Conservation (phyloP, 2,113 vertebrate species). For the Chaetorhynchus papuensis region DNA sequence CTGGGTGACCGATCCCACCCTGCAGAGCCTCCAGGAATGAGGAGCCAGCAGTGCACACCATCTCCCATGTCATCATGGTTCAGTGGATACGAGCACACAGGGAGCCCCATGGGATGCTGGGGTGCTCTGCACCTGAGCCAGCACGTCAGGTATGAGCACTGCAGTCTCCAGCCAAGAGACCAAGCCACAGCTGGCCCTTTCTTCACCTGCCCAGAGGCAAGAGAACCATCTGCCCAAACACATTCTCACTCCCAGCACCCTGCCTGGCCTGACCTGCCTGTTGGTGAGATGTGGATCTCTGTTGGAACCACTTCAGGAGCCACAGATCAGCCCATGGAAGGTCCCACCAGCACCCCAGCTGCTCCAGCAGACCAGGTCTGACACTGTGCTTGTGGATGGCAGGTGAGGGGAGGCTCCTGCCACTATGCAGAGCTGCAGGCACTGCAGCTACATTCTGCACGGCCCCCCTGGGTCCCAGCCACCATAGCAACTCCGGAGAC, state of each 20-base stretch:
- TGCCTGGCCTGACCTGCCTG: neutral
- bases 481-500: neutral
- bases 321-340: neutral
- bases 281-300: neutral
- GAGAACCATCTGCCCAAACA: neutral
- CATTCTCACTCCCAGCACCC: neutral
- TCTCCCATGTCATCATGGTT: neutral
- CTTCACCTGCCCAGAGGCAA: neutral
- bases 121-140: neutral
- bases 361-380: neutral
- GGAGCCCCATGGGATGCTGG: fast-evolving
- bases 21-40: neutral
- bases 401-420: neutral
- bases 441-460: neutral
- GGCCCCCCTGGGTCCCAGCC: fast-evolving
- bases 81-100: neutral
- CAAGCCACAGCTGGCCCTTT: neutral
- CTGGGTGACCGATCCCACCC: neutral
- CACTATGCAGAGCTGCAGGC: neutral
- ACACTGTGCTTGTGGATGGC: neutral
- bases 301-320: neutral
- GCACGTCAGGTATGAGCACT: fast-evolving
- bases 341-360: neutral
- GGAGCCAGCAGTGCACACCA: neutral
- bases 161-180: neutral